phyloP scores from a whole-genome alignment of 2,888 invertebrate genomes.

The Aquatica leii region DNA sequence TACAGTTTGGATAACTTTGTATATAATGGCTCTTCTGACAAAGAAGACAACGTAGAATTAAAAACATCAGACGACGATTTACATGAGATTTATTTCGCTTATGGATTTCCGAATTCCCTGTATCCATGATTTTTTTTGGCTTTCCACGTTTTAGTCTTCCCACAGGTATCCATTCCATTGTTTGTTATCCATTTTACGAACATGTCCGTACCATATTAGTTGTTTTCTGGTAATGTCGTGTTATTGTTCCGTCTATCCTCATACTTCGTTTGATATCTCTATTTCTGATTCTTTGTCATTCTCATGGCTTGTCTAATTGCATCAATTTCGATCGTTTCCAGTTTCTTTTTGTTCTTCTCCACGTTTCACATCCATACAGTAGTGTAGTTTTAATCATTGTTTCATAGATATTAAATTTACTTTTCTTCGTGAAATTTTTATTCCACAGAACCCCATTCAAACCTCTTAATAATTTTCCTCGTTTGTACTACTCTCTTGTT shows the following conservation, averaged over 20 bases:
- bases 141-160: constrained; percentile 3
- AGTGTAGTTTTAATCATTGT: constrained; percentile 19
- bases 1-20: no score
- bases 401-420: constrained; percentile 12
- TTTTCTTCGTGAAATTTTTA: constrained; percentile 16
- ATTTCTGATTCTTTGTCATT: constrained; percentile 4
- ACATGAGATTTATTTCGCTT: constrained; percentile 8
- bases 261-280: constrained; percentile 2
- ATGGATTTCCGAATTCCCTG: constrained; percentile 8
- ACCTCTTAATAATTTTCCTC: constrained; percentile 9
- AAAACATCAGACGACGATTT: no score
- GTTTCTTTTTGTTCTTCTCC: constrained; percentile 6
- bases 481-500: constrained; percentile 1
- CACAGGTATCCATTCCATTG: constrained; percentile 11
- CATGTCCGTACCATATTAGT: constrained; percentile 12
- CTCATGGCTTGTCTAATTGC: constrained; percentile 8
- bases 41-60: no score
- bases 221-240: constrained; percentile 6
- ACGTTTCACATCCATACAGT: constrained; percentile 15
- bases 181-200: constrained; percentile 8
- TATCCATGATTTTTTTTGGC: constrained; percentile 2
- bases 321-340: not conserved
- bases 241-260: constrained; percentile 8
- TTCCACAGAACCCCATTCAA: constrained; percentile 8
- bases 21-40: no score